Conservation (phyloP, 2,113 vertebrate species). For the Peromyscus californicus region DNA sequence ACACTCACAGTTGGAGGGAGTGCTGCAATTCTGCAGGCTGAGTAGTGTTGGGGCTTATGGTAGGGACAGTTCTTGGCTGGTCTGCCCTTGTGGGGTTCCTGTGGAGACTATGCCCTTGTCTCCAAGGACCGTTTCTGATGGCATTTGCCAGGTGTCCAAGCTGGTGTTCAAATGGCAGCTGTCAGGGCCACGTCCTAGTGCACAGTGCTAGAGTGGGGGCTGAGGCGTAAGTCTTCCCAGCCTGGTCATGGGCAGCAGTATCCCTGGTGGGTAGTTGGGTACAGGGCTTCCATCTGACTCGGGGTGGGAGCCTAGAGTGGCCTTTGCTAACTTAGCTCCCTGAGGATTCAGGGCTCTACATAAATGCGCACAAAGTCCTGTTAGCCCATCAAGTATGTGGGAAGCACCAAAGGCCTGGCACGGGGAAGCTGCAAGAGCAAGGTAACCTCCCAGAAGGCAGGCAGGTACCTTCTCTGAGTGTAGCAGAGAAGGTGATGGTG, state of each 20-base stretch:
- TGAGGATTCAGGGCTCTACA: background rate
- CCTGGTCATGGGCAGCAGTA: background rate
- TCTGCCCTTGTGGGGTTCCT: background rate
- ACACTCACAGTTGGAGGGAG: background rate
- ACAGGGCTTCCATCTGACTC: background rate
- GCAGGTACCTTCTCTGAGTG: background rate
- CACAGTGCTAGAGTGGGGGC: background rate
- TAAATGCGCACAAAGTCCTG: background rate
- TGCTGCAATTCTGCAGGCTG: background rate
- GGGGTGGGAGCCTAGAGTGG: background rate
- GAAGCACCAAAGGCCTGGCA: background rate
- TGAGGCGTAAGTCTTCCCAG: rapidly evolving
- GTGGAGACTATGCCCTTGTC: background rate
- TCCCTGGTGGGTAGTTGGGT: background rate
- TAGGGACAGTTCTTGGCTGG: background rate
- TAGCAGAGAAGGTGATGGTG: background rate
- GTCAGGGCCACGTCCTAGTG: background rate
- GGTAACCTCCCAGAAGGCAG: background rate
- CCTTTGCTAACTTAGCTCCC: background rate
- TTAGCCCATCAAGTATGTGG: background rate
- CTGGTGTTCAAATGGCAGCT: background rate
- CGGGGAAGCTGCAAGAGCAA: background rate
- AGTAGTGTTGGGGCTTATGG: background rate
- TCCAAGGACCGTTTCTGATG: background rate
- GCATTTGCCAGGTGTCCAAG: background rate